Percentiles rank a stretch among this genome's conserved stretches.
Conservation (phyloP, 2,888 invertebrate species). For the Cataglyphis rosenhaueri region DNA sequence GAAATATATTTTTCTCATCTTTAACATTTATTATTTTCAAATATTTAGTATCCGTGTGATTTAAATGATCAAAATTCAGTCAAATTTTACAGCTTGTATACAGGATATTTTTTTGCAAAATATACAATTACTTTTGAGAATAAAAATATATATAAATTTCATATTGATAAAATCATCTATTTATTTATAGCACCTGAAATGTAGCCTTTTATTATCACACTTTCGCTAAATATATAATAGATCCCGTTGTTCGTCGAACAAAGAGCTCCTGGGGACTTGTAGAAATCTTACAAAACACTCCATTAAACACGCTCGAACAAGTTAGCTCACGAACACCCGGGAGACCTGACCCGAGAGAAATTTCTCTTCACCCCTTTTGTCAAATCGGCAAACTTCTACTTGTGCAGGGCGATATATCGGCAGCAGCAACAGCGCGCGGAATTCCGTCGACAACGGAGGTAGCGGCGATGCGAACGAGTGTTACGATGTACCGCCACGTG, state of each 20-base stretch:
- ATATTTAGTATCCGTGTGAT: not conserved
- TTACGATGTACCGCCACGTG: constrained; percentile 89
- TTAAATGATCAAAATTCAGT: constrained; percentile 1
- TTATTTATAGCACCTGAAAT: not conserved
- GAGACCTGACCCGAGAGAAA: not conserved
- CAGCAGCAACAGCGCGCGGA: constrained; percentile 73
- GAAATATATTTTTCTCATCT: not conserved
- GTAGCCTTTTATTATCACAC: not conserved
- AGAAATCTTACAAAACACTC: not conserved
- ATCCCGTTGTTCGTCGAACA: not conserved
- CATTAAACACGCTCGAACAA: not conserved
- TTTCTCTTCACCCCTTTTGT: not conserved
- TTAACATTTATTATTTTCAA: not conserved
- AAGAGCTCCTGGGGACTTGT: not conserved
- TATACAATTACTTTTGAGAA: not conserved
- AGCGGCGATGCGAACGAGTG: constrained; percentile 84
- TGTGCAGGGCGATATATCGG: constrained; percentile 79
- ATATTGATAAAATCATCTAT: not conserved
- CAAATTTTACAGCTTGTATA: not conserved
- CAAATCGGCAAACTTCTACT: not conserved
- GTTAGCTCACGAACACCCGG: not conserved
- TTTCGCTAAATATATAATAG: not conserved
- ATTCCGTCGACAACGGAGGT: constrained; percentile 78
- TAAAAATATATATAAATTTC: not conserved
- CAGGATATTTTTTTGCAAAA: not conserved